Conservation (phyloP, 1,140 invertebrate species). For the Araneus ventricosus region DNA sequence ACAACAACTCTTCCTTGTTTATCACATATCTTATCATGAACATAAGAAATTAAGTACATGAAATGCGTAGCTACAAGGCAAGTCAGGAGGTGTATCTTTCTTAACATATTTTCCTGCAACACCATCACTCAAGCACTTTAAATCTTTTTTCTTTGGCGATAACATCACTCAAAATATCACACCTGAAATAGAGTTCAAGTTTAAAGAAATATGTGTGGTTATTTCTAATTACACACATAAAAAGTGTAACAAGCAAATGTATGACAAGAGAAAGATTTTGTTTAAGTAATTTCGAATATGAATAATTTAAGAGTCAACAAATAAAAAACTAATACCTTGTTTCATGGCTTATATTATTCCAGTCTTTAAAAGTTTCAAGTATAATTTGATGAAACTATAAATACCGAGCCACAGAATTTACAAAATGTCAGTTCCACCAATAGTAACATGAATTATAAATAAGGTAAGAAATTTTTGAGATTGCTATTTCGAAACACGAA, state of each 20-base stretch:
- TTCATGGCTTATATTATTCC: neutral
- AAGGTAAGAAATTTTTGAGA: too few relatives aligned
- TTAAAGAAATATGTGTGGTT: neutral
- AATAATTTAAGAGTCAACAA: neutral
- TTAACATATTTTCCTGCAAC: slow-evolving; percentile 98
- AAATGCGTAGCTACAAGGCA: slow-evolving; percentile 79
- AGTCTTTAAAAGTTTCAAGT: neutral
- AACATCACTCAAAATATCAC: slow-evolving; percentile 79
- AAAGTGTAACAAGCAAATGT: neutral
- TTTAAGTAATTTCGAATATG: neutral
- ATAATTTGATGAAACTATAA: too few relatives aligned
- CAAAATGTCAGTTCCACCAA: too few relatives aligned
- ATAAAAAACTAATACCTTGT: neutral
- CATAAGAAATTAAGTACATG: too few relatives aligned
- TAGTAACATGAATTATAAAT: too few relatives aligned
- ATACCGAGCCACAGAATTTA: too few relatives aligned
- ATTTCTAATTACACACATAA: neutral
- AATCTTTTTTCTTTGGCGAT: slow-evolving; percentile 90
- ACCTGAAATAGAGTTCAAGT: neutral
- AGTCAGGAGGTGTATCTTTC: slow-evolving; percentile 95
- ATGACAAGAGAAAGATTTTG: neutral
- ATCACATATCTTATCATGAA: too few relatives aligned
- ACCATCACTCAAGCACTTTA: slow-evolving; percentile 91
- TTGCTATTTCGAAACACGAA: too few relatives aligned
- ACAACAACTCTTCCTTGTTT: too few relatives aligned